Percentiles rank a stretch among this genome's conserved stretches.
phyloP scores from a whole-genome alignment of 1,140 invertebrate species.

The Heliothis subflexa region DNA sequence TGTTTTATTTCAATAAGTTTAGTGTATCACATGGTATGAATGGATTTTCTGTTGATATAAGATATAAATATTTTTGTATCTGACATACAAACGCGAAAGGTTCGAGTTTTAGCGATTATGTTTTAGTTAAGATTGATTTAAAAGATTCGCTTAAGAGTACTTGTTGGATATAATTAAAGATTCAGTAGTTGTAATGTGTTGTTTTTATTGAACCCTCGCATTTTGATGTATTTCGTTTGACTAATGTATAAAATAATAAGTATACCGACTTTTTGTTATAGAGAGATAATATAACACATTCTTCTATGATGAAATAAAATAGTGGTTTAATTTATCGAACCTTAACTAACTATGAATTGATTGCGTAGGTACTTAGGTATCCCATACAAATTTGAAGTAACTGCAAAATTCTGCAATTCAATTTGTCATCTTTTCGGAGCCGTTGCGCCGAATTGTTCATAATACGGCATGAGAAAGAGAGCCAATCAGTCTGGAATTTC shows the following conservation, averaged over 20 bases:
- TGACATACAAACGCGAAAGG: conserved; percentile 73
- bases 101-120: conserved; percentile 79
- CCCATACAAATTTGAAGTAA: neutral
- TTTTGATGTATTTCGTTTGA: conserved; percentile 29
- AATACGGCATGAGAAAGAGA: no score
- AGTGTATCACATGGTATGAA: conserved; percentile 73
- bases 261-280: conserved; percentile 18
- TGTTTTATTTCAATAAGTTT: conserved; percentile 69
- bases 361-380: no score
- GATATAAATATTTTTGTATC: conserved; percentile 83
- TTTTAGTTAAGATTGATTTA: conserved; percentile 80
- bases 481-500: no score
- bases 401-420: no score
- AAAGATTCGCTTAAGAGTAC: conserved; percentile 81
- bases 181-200: conserved; percentile 75
- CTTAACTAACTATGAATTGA: neutral
- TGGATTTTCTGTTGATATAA: conserved; percentile 80
- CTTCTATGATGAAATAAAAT: conserved; percentile 12
- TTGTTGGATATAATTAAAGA: conserved; percentile 84
- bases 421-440: no score
- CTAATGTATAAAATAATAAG: conserved; percentile 12
- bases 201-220: conserved; percentile 56
- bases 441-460: no score
- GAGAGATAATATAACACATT: conserved; percentile 16
- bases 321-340: conserved; percentile 17